A percentile compares a stretch with the other conserved stretches of the same genome.
Conservation (phyloP, 1,140 invertebrate genomes). For the Zaprionus ghesquierei region DNA sequence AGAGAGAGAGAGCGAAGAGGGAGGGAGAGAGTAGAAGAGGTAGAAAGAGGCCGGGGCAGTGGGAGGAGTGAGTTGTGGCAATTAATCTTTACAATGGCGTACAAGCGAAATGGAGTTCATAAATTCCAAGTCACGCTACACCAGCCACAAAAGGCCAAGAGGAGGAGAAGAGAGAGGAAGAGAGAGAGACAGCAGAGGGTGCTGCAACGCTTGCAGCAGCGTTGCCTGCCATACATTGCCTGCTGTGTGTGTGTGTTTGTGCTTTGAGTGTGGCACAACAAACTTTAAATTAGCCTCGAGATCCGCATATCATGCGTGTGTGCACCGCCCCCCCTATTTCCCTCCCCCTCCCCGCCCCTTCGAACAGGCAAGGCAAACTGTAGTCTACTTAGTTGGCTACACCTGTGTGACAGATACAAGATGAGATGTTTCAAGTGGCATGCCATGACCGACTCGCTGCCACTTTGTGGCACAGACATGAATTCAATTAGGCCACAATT, state of each 20-base stretch:
- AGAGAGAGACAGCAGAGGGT: neutral
- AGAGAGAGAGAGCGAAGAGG: neutral
- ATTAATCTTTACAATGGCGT: slow-evolving; percentile 77
- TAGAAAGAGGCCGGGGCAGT: neutral
- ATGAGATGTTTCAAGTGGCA: slow-evolving; percentile 2
- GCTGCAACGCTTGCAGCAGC: neutral
- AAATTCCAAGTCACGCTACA: slow-evolving; percentile 74
- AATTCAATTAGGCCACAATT: slow-evolving; percentile 14
- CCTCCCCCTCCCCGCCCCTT: neutral
- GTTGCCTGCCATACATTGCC: neutral
- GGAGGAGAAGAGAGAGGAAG: neutral
- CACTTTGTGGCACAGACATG: slow-evolving; percentile 4
- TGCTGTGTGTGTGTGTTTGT: slow-evolving; percentile 10
- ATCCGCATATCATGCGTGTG: slow-evolving; percentile 4
- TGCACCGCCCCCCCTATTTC: neutral
- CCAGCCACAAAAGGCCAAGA: slow-evolving; percentile 30
- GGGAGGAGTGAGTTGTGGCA: slow-evolving; percentile 51
- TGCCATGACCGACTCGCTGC: slow-evolving; percentile 4
- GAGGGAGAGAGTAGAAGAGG: neutral
- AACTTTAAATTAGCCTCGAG: slow-evolving; percentile 53
- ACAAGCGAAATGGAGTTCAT: slow-evolving; percentile 78
- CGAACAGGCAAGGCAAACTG: slow-evolving; percentile 13
- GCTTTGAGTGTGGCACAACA: slow-evolving; percentile 30
- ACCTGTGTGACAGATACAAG: slow-evolving; percentile 3
- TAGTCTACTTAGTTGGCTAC: slow-evolving; percentile 2